Base-by-base conservation (phyloP, 2,888 invertebrate genomes). In the Plemyria rubiginata region DNA sequence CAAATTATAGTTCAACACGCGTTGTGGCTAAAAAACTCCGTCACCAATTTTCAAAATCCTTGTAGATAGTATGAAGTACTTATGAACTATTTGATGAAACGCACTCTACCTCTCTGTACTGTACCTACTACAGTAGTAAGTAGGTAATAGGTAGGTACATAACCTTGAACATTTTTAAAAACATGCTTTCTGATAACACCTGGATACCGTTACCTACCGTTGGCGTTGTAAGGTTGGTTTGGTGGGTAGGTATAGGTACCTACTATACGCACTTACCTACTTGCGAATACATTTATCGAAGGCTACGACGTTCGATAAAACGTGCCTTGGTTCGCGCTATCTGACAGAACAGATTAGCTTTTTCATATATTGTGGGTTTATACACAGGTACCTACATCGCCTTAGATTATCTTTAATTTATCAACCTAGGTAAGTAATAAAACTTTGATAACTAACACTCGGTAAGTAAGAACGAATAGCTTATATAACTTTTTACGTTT, bases 101-200 rank as follows among this genome's bases (percentile, higher is more conserved):
- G n/a, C n/a, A n/a, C n/a, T n/a, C n/a, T n/a, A n/a, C n/a, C n/a
- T n/a, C n/a, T n/a, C n/a, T n/a, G n/a, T n/a, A n/a, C n/a, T n/a
- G n/a, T n/a, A n/a, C n/a, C n/a, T 22, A 22, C 22, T 22, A 22
- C 22, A 22, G 22, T 22, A 22, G 22, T 22, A 22, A 22, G 22
- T 22, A 22, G 2, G 2, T 22, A 22, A 3, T 22, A 22, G 2
- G 2, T 22, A 22, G 22, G 22, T 22, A 22, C 22, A 22, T 70
- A 67, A 54, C 81, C 80, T 81, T 80, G 73, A 72, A 69, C 58
- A 67, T 77, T 77, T 76, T 73, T 63, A 74, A 73, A 71, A 70
- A 70, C 69, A 68, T 43, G 60, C 66, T 62, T 70, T 72, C 67
- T 64, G 68, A 70, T 71, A 73, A 43, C 72, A 78, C 78, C 71